Percentiles rank a stretch among this genome's conserved stretches.
These are phyloP conservation scores for Microtus richardsoni DNA, from an alignment of 2,113 vertebrate species.

Conservation along the genomic window DNA sequence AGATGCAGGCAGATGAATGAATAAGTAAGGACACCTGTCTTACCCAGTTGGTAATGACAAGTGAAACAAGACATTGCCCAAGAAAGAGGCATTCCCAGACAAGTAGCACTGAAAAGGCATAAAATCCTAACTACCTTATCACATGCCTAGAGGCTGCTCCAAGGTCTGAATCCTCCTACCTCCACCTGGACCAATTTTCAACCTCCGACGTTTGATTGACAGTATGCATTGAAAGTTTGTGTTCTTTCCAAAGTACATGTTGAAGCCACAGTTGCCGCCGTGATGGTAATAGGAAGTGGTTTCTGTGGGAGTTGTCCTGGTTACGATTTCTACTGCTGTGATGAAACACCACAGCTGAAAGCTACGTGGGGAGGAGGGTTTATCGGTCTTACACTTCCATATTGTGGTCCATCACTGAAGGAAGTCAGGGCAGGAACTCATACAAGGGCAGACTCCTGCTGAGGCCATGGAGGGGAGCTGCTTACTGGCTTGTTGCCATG, in stretches of 20 bases:
- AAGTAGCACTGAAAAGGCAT: background rate
- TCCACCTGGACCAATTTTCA: background rate
- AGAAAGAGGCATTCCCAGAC: background rate
- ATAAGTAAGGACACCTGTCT: background rate
- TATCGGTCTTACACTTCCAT: background rate
- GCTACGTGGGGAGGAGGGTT: background rate
- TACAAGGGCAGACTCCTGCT: background rate
- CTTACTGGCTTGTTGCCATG: background rate
- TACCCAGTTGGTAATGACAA: background rate
- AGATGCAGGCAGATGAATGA: background rate
- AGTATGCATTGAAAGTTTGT: background rate
- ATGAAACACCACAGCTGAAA: background rate
- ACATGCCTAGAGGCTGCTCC: background rate
- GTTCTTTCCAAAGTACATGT: background rate
- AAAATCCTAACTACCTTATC: background rate
- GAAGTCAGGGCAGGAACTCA: background rate
- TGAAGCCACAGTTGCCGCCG: background rate
- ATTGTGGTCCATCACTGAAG: background rate
- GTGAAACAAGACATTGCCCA: background rate
- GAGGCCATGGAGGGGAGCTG: background rate
- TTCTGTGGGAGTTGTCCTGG: background rate
- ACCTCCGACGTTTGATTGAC: background rate
- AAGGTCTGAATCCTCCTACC: no score
- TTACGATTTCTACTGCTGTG: background rate
- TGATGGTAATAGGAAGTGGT: background rate